A percentile compares a stretch with the other conserved stretches of the same genome.
Conservation (phyloP, 2,113 vertebrate genomes). For the Dendrocopos noguchii region DNA sequence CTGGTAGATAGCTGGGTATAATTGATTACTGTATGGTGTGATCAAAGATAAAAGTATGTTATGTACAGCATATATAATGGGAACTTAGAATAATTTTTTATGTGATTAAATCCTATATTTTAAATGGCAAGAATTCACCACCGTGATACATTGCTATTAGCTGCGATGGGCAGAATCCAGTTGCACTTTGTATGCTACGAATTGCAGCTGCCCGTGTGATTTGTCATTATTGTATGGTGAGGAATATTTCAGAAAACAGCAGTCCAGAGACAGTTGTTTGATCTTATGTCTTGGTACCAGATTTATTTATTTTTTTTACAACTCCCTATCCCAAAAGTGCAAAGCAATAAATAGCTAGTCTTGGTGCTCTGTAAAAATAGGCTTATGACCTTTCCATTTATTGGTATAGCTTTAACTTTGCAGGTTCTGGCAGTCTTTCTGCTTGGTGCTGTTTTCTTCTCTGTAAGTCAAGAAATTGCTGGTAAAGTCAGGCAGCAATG, state of each 20-base stretch:
- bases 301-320: background rate
- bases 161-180: background rate
- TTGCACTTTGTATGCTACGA: background rate
- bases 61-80: background rate
- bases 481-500: background rate
- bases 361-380: background rate
- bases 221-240: background rate
- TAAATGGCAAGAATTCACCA: background rate
- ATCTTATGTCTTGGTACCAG: background rate
- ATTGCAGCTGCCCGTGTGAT: background rate
- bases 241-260: background rate
- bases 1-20: background rate
- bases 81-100: background rate
- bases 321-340: background rate
- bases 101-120: background rate
- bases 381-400: conserved; percentile 25
- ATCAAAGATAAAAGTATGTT: conserved; percentile 4
- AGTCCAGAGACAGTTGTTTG: background rate
- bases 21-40: background rate
- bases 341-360: conserved; percentile 14
- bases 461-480: background rate
- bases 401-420: conserved; percentile 4
- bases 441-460: background rate
- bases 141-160: background rate
- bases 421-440: background rate